phyloP scores from a whole-genome alignment of 2,888 invertebrate species.

The Acronicta psi region DNA sequence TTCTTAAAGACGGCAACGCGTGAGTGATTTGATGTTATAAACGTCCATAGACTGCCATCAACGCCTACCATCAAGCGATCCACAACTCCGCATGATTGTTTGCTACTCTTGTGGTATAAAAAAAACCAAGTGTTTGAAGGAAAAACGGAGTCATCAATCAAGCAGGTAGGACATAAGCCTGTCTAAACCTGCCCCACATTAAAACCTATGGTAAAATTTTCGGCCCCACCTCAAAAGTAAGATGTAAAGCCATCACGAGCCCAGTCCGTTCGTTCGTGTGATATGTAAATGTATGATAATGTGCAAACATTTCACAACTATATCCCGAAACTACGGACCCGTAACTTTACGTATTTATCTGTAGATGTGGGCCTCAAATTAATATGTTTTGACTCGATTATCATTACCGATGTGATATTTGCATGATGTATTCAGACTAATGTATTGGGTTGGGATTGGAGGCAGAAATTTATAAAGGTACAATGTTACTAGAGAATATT shows the following conservation, averaged over 20 bases:
- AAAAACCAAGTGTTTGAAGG: no score
- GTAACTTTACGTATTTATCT: constrained; percentile 76
- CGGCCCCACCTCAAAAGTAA: constrained; percentile 11
- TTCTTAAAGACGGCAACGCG: no score
- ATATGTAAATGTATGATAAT: constrained; percentile 84
- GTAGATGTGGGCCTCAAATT: constrained; percentile 84
- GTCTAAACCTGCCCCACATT: no score
- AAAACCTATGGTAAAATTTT: no score
- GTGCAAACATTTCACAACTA: constrained; percentile 71
- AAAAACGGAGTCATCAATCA: no score
- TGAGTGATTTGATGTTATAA: no score
- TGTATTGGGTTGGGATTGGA: constrained; percentile 26
- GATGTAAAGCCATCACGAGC: constrained; percentile 21
- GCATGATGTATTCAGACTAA: constrained; percentile 48
- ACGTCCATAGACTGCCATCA: no score
- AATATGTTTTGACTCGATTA: constrained; percentile 85
- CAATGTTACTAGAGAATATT: no score
- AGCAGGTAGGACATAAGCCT: no score
- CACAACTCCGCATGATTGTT: no score
- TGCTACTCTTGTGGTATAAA: no score
- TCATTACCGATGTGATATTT: constrained; percentile 60
- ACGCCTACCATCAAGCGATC: no score
- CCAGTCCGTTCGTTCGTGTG: constrained; percentile 64
- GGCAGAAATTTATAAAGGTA: constrained; percentile 1
- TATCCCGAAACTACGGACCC: constrained; percentile 70